These are phyloP conservation scores for Myiagra hebetior DNA, from an alignment of 2,113 vertebrate genomes.

Conservation along the genomic window DNA sequence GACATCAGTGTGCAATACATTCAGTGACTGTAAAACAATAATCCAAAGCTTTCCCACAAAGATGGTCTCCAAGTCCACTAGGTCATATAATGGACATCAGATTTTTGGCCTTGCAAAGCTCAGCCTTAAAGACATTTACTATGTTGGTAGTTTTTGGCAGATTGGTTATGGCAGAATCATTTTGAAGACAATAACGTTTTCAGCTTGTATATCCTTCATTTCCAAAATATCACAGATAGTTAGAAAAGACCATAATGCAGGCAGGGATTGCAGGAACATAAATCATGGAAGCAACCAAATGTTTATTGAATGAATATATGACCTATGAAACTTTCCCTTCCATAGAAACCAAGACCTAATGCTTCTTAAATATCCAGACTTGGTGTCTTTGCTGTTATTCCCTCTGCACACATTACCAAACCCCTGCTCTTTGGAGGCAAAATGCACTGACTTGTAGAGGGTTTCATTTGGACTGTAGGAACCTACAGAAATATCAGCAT, in stretches of 20 bases:
- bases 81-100: constrained; percentile 60
- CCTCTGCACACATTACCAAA: background rate
- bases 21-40: constrained; percentile 12
- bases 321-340: constrained; percentile 1
- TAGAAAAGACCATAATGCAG: background rate
- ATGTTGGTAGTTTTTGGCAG: constrained; percentile 40
- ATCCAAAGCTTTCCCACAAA: constrained; percentile 9
- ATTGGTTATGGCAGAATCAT: constrained; percentile 30
- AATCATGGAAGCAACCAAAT: constrained; percentile 9
- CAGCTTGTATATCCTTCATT: constrained; percentile 23
- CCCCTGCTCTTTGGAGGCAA: background rate
- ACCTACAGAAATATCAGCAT: background rate
- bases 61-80: constrained; percentile 23
- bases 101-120: constrained; percentile 40
- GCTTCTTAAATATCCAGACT: constrained; percentile 4
- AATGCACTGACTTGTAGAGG: background rate
- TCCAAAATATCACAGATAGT: constrained; percentile 23
- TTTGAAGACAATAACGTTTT: constrained; percentile 51
- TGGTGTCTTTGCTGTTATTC: background rate
- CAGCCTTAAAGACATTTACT: constrained; percentile 18
- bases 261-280: constrained; percentile 18
- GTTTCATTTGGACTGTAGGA: background rate
- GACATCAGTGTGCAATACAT: background rate
- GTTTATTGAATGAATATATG: background rate
- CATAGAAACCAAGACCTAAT: background rate